Evolutionary conservation across 1,140 invertebrate species (phyloP).

Genomic region (Acromyrmex echinatior): DNA sequence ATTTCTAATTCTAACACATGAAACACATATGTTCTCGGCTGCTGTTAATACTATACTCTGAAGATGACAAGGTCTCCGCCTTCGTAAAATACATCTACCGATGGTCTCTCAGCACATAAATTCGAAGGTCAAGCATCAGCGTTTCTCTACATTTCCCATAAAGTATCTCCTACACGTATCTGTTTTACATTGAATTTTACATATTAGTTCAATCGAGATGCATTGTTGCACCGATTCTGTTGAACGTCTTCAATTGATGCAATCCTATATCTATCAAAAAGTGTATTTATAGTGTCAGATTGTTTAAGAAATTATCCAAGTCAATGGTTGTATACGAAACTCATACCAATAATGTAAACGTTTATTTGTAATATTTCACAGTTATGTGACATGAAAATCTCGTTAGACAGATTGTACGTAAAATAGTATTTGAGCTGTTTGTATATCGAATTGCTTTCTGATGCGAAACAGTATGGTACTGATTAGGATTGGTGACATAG

Average conservation of each 20-base stretch:
- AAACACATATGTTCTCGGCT: constrained; percentile 68
- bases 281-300: not conserved
- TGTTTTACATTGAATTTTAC: constrained; percentile 13
- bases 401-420: not conserved
- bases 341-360: not conserved
- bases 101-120: not conserved
- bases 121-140: constrained; percentile 17
- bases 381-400: not conserved
- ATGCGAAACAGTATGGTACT: not conserved
- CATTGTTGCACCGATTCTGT: not conserved
- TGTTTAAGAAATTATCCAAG: not conserved
- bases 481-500: constrained; percentile 58
- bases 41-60: constrained; percentile 62
- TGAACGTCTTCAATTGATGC: not conserved
- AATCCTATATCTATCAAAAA: not conserved
- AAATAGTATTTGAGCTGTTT: not conserved
- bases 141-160: constrained; percentile 31
- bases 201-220: constrained; percentile 5
- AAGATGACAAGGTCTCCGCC: constrained; percentile 69
- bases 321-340: not conserved
- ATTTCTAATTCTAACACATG: constrained; percentile 68
- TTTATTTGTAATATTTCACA: not conserved
- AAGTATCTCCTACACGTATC: not conserved
- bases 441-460: not conserved
- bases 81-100: constrained; percentile 44